A percentile compares a stretch with the other conserved stretches of the same genome.
phyloP scores from a whole-genome alignment of 1,140 invertebrate species.

The Drosophila pruinosa region DNA sequence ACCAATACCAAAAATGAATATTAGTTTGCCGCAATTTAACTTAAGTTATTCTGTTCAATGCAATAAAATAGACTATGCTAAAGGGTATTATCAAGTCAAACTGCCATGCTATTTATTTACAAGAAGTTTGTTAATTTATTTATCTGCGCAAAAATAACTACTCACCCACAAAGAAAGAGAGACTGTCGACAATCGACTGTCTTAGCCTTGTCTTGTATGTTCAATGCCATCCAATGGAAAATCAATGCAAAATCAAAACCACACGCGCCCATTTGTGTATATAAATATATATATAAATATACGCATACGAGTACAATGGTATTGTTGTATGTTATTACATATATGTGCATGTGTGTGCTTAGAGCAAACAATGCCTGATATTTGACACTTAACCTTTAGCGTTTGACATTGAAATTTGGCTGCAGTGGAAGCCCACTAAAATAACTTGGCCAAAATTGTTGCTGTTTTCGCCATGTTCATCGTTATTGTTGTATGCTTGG shows the following conservation, averaged over 20 bases:
- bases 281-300: neutral
- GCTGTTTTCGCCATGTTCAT: neutral
- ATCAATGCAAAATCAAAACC: constrained; percentile 58
- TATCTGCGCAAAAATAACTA: neutral
- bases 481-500: neutral
- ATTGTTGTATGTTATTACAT: no score
- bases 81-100: neutral
- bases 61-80: no score
- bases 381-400: constrained; percentile 44
- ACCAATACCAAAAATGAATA: no score
- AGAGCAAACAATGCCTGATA: constrained; percentile 18
- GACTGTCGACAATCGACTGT: no score
- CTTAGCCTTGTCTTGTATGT: constrained; percentile 14
- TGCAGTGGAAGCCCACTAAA: constrained; percentile 9
- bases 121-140: neutral
- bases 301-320: no score
- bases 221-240: constrained; percentile 34
- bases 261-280: constrained; percentile 5
- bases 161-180: neutral
- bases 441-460: constrained; percentile 13
- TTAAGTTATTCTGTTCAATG: no score
- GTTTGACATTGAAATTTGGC: constrained; percentile 34
- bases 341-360: neutral
- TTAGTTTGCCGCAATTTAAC: no score
- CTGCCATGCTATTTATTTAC: neutral